phyloP scores from a whole-genome alignment of 2,113 vertebrate species.

The Lepisosteus oculatus region DNA sequence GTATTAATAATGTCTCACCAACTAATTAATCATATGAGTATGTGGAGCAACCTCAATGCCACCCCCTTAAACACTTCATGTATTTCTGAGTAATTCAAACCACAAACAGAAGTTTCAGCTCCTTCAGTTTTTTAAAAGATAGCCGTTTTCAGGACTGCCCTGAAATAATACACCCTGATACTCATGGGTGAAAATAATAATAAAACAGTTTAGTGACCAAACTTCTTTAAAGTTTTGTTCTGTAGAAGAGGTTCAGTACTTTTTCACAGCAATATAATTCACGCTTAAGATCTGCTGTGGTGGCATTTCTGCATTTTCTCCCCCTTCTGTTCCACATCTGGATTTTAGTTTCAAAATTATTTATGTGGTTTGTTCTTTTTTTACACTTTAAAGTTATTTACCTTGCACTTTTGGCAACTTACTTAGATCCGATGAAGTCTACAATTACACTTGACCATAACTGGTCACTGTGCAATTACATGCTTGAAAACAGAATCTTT shows the following conservation, averaged over 20 bases:
- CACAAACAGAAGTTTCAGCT: slow-evolving; percentile 41
- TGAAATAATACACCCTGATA: slow-evolving; percentile 59
- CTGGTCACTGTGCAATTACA: slow-evolving; percentile 77
- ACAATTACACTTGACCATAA: slow-evolving; percentile 73
- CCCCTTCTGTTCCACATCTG: slow-evolving; percentile 60
- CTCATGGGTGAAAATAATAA: slow-evolving; percentile 48
- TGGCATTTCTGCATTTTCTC: slow-evolving; percentile 45
- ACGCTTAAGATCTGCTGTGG: slow-evolving; percentile 51
- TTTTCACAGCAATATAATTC: slow-evolving; percentile 39
- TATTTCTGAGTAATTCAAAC: slow-evolving; percentile 43
- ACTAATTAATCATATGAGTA: background rate
- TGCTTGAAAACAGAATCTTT: slow-evolving; percentile 69
- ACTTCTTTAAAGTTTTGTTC: slow-evolving; percentile 40
- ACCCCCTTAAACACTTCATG: background rate
- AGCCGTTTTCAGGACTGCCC: slow-evolving; percentile 41
- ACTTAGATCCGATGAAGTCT: slow-evolving; percentile 64
- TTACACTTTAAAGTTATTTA: slow-evolving; percentile 56
- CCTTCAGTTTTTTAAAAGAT: slow-evolving; percentile 48
- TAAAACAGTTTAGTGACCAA: slow-evolving; percentile 36
- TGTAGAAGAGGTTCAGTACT: slow-evolving; percentile 53
- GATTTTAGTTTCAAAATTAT: slow-evolving; percentile 67
- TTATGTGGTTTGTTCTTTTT: slow-evolving; percentile 62
- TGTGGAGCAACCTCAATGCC: background rate
- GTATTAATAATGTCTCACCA: background rate
- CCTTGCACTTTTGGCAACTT: slow-evolving; percentile 54